These are phyloP conservation scores for Prolemur simus DNA, from an alignment of 2,113 vertebrate genomes.

Conservation along the genomic window DNA sequence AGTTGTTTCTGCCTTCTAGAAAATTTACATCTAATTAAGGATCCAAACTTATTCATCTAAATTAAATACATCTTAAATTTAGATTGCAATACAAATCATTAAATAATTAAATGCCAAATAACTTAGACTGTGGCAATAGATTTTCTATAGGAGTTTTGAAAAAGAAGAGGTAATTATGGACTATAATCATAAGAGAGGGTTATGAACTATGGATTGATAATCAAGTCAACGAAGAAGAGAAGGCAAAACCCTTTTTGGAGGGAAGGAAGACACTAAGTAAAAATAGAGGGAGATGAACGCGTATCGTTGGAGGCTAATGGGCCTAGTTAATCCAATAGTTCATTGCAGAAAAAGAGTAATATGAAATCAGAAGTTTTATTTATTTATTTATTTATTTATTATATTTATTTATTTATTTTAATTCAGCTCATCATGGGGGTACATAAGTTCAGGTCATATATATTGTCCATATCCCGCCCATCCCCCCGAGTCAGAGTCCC, in stretches of 20 bases:
- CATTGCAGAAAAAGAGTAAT: not conserved
- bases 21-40: not conserved
- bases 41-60: not conserved
- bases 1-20: not conserved
- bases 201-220: constrained; percentile 2
- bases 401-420: too few species aligned
- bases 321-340: not conserved
- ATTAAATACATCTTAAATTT: not conserved
- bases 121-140: not conserved
- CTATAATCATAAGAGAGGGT: not conserved
- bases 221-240: not conserved
- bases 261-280: not conserved
- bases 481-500: too few species aligned
- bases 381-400: too few species aligned
- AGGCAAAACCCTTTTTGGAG: not conserved
- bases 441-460: too few species aligned
- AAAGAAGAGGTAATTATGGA: not conserved
- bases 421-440: too few species aligned
- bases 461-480: too few species aligned
- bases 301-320: not conserved
- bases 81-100: not conserved
- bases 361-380: not conserved
- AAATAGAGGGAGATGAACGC: not conserved
- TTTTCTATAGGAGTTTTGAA: not conserved
- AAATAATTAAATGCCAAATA: not conserved